Evolutionary conservation across 1,140 invertebrate genomes (phyloP).

Genomic region (Spodoptera litura): DNA sequence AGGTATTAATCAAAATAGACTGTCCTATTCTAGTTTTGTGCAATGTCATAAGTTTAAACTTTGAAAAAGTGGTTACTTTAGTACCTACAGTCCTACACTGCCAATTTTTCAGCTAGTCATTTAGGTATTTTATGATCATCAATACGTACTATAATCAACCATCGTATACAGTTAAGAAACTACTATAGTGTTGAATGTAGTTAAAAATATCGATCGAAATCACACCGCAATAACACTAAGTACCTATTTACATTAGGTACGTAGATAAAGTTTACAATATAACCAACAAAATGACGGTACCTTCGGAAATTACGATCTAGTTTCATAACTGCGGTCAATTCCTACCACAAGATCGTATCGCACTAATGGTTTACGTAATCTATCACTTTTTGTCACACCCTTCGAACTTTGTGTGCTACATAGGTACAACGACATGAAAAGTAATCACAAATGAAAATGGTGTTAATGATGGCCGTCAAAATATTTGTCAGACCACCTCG

Average conservation of each 20-base stretch:
- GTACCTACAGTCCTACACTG: no score
- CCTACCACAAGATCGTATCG: slow-evolving; percentile 54
- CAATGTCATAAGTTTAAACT: no score
- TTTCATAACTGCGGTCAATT: slow-evolving; percentile 34
- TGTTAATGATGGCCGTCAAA: slow-evolving; percentile 25
- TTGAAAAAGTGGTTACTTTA: no score
- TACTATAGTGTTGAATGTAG: not conserved
- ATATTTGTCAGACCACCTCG: slow-evolving; percentile 22
- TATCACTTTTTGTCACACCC: slow-evolving; percentile 63
- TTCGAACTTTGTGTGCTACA: slow-evolving; percentile 34
- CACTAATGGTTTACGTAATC: slow-evolving; percentile 62
- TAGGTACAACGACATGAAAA: slow-evolving; percentile 10
- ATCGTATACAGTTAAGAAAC: not conserved
- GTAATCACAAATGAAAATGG: slow-evolving; percentile 46
- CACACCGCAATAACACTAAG: not conserved
- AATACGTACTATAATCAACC: no score
- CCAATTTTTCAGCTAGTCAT: not conserved
- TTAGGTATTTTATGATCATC: not conserved
- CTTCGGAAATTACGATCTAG: not conserved
- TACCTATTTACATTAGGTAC: no score
- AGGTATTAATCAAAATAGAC: no score
- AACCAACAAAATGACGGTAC: slow-evolving; percentile 8
- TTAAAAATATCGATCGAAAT: not conserved
- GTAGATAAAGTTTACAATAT: no score
- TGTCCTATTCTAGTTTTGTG: no score